Percentiles rank a stretch among this genome's conserved stretches.
Evolutionary conservation across 2,797 vertebrate genomes (phyloP).

Genomic region (Tamandua tetradactyla): DNA sequence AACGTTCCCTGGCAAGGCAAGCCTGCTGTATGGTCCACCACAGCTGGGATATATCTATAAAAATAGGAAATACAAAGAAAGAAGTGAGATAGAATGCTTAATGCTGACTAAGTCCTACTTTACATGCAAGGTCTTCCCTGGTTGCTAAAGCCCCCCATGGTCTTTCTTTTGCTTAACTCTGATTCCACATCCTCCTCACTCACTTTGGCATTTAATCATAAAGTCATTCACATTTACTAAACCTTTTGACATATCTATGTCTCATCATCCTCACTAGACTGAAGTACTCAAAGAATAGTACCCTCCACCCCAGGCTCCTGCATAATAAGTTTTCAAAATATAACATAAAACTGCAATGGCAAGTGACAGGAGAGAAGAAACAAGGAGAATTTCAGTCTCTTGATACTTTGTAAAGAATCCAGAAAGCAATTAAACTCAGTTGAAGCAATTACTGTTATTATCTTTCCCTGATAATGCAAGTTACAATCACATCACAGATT

Average conservation of each 20-base stretch:
- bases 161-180: neutral
- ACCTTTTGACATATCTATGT: neutral
- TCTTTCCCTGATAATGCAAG: neutral
- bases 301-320: neutral
- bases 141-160: neutral
- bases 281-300: neutral
- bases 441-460: neutral
- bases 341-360: neutral
- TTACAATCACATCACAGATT: neutral
- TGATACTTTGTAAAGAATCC: neutral
- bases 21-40: slow-evolving; percentile 97
- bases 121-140: neutral
- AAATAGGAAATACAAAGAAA: slow-evolving; percentile 42
- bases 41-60: slow-evolving; percentile 95
- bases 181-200: neutral
- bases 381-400: slow-evolving; percentile 25
- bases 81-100: neutral
- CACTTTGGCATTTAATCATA: neutral
- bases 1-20: slow-evolving; percentile 97
- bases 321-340: neutral
- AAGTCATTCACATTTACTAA: neutral
- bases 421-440: slow-evolving; percentile 28
- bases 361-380: neutral
- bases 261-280: neutral
- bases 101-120: neutral